These are phyloP conservation scores for Drusus annulatus DNA, from an alignment of 1,140 invertebrate genomes.

Conservation along the genomic window DNA sequence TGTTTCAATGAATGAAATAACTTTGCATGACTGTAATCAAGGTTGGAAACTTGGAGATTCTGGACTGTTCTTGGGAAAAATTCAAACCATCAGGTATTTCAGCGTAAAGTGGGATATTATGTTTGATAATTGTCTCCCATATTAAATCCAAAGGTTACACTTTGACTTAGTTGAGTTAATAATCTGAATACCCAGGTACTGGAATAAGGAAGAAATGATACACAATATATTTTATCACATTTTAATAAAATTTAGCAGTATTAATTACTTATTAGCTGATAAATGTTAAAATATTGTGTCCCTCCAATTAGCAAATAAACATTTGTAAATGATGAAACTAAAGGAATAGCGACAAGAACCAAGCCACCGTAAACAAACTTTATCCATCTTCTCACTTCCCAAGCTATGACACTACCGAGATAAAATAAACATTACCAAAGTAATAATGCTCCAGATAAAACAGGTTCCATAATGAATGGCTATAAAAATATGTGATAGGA, in stretches of 20 bases:
- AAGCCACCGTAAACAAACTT: constrained; percentile 28
- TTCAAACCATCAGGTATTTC: no score
- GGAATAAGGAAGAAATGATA: constrained; percentile 29
- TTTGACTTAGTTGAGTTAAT: no score
- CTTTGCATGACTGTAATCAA: no score
- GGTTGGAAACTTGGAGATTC: no score
- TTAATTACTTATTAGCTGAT: constrained; percentile 54
- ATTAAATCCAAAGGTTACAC: no score
- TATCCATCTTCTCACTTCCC: constrained; percentile 12
- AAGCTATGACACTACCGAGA: background rate
- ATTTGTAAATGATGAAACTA: constrained; percentile 1
- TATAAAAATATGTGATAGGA: constrained; percentile 20
- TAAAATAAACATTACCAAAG: background rate
- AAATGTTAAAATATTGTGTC: constrained; percentile 39
- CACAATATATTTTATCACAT: constrained; percentile 54
- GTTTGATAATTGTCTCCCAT: no score
- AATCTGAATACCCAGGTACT: background rate
- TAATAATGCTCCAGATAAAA: constrained; percentile 5
- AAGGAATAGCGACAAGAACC: constrained; percentile 43
- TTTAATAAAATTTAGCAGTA: constrained; percentile 59
- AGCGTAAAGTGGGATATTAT: no score
- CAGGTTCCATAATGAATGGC: background rate
- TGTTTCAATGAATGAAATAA: no score
- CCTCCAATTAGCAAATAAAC: constrained; percentile 20
- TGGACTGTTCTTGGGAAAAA: no score